Conservation (phyloP, 2,113 vertebrate species). For the Dicaeum eximium region DNA sequence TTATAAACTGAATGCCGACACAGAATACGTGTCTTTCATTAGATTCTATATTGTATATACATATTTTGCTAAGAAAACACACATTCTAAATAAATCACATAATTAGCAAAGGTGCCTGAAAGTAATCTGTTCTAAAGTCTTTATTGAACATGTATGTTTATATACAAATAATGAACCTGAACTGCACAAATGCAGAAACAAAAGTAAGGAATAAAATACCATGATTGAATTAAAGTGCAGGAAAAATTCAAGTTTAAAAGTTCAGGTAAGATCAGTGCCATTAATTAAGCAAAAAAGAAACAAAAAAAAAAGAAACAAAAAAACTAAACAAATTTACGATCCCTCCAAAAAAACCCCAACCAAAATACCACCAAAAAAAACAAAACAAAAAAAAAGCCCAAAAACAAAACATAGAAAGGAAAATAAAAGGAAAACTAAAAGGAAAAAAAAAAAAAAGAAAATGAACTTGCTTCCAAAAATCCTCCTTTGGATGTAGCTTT, state of each 20-base stretch:
- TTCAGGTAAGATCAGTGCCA: conserved; percentile 72
- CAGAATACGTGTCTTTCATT: conserved; percentile 36
- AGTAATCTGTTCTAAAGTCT: conserved; percentile 53
- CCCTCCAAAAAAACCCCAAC: background rate
- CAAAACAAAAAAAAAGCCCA: background rate
- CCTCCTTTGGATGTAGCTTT: conserved; percentile 76
- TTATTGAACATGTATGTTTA: conserved; percentile 58
- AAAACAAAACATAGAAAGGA: background rate
- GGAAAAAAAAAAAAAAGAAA: background rate
- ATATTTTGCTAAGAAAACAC: conserved; percentile 66
- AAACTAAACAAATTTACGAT: background rate
- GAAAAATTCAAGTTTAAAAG: conserved; percentile 79
- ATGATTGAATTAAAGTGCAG: conserved; percentile 73
- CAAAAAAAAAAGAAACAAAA: background rate
- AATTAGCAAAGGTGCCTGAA: conserved; percentile 49
- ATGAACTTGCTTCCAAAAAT: conserved; percentile 58
- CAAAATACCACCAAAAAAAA: background rate
- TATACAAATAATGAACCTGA: conserved; percentile 65
- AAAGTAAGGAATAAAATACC: conserved; percentile 63
- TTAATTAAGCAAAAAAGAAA: conserved; percentile 34
- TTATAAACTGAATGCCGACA: conserved; percentile 66
- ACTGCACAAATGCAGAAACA: conserved; percentile 51
- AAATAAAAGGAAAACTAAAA: background rate
- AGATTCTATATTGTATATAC: conserved; percentile 54
- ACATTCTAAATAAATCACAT: conserved; percentile 61